These are phyloP conservation scores for Orthochromis indermauri DNA, from an alignment of 2,113 vertebrate genomes.

Conservation along the genomic window DNA sequence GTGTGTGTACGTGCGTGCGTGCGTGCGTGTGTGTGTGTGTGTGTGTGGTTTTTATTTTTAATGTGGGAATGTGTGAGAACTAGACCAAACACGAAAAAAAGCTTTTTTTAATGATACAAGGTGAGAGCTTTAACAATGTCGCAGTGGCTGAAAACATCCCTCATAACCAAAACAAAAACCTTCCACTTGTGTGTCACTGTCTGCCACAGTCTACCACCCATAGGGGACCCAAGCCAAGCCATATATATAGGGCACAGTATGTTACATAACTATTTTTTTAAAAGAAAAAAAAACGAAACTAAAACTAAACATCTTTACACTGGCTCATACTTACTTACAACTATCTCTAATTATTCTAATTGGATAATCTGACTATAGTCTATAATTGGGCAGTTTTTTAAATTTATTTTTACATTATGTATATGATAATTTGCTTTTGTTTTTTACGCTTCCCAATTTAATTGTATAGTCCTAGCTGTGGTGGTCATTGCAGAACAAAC, in stretches of 20 bases:
- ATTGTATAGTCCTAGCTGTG: neutral
- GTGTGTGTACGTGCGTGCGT: too few relatives aligned
- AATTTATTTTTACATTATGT: neutral
- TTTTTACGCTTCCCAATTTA: neutral
- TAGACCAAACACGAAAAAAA: conserved; percentile 48
- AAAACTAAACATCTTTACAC: neutral
- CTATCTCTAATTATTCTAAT: neutral
- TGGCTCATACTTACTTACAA: neutral
- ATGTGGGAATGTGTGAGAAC: conserved; percentile 53
- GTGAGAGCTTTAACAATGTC: neutral
- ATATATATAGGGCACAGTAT: neutral
- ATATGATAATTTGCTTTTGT: neutral
- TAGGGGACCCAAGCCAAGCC: neutral
- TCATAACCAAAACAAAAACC: neutral
- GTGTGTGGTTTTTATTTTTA: neutral
- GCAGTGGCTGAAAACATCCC: neutral
- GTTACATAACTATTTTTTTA: neutral
- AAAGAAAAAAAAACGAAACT: accelerated
- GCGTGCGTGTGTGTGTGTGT: neutral
- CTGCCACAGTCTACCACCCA: neutral
- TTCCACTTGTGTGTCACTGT: neutral
- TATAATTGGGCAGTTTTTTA: accelerated
- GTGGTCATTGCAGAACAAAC: neutral
- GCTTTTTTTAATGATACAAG: neutral
- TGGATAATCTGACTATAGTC: neutral